Evolutionary conservation across 2,113 vertebrate genomes (phyloP).

Genomic region (Erythrocercus mccallii): DNA sequence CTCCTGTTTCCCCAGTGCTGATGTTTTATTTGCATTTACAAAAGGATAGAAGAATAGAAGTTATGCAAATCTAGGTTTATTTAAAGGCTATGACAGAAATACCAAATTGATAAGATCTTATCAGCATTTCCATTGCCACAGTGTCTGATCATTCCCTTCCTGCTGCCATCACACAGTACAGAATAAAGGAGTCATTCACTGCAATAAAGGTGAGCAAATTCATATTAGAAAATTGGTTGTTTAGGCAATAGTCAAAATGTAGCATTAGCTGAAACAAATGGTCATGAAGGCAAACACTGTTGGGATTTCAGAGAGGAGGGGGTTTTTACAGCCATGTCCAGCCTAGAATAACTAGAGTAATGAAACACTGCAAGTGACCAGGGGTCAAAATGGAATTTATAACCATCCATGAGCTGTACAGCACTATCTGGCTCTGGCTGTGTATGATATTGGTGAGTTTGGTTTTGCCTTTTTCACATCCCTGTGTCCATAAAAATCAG

Average conservation of each 20-base stretch:
- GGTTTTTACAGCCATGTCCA: neutral
- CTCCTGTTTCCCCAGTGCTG: neutral
- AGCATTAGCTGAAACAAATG: neutral
- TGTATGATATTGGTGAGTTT: neutral
- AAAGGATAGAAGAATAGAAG: neutral
- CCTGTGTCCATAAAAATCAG: neutral
- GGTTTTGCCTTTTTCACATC: neutral
- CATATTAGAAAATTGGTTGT: constrained; percentile 2
- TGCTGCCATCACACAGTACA: neutral
- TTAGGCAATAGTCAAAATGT: neutral
- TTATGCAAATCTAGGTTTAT: neutral
- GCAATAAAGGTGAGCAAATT: constrained; percentile 25
- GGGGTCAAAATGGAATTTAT: neutral
- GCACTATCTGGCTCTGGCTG: neutral
- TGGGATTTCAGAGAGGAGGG: neutral
- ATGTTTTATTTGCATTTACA: neutral
- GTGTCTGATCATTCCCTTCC: neutral
- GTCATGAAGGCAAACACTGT: neutral
- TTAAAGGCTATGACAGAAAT: neutral
- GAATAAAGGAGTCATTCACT: neutral
- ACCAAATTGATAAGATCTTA: constrained; percentile 1
- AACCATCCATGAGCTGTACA: neutral
- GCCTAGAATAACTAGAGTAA: neutral
- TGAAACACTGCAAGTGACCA: neutral
- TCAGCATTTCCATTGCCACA: neutral